Evolutionary conservation across 1,140 invertebrate genomes (phyloP).

Genomic region (Caenorhabditis inopinata): DNA sequence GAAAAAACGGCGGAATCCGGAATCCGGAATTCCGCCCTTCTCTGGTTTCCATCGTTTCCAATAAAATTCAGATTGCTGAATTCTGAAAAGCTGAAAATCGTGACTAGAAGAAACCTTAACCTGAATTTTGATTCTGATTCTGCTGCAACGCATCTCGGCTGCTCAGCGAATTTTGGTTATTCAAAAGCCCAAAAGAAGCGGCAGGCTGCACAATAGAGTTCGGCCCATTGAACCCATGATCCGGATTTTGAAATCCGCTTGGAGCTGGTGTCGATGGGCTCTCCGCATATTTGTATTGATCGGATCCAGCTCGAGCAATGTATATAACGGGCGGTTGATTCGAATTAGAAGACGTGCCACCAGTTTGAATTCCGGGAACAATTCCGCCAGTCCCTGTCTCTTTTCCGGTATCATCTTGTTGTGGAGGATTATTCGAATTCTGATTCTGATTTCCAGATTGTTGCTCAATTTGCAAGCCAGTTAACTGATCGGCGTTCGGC

Average conservation of each 20-base stretch:
- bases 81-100: too few relatives aligned
- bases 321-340: background rate
- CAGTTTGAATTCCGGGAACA: background rate
- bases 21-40: too few relatives aligned
- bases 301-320: constrained; percentile 1
- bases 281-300: background rate
- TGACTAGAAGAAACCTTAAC: too few relatives aligned
- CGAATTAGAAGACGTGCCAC: background rate
- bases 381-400: background rate
- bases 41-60: too few relatives aligned
- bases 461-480: background rate
- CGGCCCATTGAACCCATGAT: background rate
- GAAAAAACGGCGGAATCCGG: too few relatives aligned
- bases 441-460: background rate
- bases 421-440: background rate
- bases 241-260: background rate
- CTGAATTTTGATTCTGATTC: background rate
- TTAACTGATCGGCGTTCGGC: background rate
- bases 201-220: too few relatives aligned
- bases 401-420: background rate
- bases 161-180: too few relatives aligned
- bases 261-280: background rate
- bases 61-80: too few relatives aligned
- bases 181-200: too few relatives aligned
- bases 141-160: too few relatives aligned